Evolutionary conservation across 1,140 invertebrate genomes (phyloP), one percentile per base, ranked within the genome.

Genomic region (Caenorhabditis tropicalis): DNA sequence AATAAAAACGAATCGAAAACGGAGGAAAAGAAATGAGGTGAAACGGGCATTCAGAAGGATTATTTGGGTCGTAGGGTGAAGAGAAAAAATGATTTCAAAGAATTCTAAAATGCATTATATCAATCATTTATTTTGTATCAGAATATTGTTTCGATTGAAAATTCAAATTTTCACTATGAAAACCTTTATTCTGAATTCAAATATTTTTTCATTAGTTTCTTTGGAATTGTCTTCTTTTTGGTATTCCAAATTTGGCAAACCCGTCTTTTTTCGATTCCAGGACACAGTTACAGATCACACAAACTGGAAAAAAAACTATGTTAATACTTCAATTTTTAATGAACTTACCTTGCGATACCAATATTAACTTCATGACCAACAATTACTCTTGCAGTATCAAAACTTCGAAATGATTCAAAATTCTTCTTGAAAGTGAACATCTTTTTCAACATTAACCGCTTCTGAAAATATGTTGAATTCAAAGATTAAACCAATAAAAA

Each of bases 21-120:
- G 21, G n/a, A 58, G 65, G 36, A n/a, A 74, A 74, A 21, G 36
- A 39, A 43, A 74, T 74, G 65, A 74, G 36, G 65, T 74, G 65
- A 74, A 74, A 43, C 65, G 65, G 36, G 10, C 12, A 29, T 33
- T 7, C 5, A 65, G 15, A 36, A 65, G 21, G 65, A 33, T 43
- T 43, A 74, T 43, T 10, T 43, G 65, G 36, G 65, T 43, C 65
- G 36, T 12, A 51, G 21, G 24, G 3, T 3, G 19, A 56, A 21
- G 21, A 12, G 53, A 56, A 27, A 21, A 51, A 56, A 56, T 2
- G 24, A 10, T n/a, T 6, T 51, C 49, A 6, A 6, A 19, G 6
- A n/a, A 6, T 51, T 51, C 49, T 6, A 6, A 51, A 3, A 51
- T 1, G 49, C 2, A 6, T 51, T 15, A n/a, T 51, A n/a, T 51